A percentile compares a stretch with the other conserved stretches of the same genome.
phyloP scores from a whole-genome alignment of 1,140 invertebrate genomes.

The Caerostris extrusa region DNA sequence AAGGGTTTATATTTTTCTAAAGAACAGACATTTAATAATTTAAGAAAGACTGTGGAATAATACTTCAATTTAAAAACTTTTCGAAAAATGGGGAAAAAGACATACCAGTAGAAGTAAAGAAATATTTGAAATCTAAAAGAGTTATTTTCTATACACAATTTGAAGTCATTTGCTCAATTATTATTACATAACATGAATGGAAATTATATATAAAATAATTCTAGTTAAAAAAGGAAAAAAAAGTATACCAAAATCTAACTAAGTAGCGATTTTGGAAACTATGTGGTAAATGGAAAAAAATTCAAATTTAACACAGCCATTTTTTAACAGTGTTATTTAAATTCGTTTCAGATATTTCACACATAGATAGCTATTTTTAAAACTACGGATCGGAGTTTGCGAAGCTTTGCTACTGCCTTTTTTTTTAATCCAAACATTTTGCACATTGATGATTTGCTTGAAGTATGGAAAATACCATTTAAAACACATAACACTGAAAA shows the following conservation, averaged over 20 bases:
- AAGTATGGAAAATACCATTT: slow-evolving; percentile 46
- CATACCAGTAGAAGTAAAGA: slow-evolving; percentile 26
- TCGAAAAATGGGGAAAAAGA: background rate
- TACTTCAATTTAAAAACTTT: background rate
- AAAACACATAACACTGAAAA: slow-evolving; percentile 57
- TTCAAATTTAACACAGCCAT: slow-evolving; percentile 18
- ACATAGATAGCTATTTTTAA: slow-evolving; percentile 28
- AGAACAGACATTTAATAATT: background rate
- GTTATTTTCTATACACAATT: background rate
- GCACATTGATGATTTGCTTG: slow-evolving; percentile 18
- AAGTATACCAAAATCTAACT: background rate
- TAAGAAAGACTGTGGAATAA: slow-evolving; percentile 6
- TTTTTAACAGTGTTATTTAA: slow-evolving; percentile 34
- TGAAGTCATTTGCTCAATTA: background rate
- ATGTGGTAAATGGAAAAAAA: slow-evolving; percentile 36
- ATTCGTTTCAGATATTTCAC: slow-evolving; percentile 38
- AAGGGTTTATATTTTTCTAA: background rate
- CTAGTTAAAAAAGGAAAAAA: background rate
- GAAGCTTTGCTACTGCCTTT: slow-evolving; percentile 33
- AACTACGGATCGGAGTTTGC: slow-evolving; percentile 51
- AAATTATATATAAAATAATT: background rate
- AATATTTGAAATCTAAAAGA: background rate
- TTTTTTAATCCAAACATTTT: slow-evolving; percentile 24
- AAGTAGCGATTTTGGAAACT: background rate
- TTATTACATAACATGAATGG: no score